Base-by-base conservation (phyloP, 1,140 invertebrate genomes). In the Epicauta chinensis region DNA sequence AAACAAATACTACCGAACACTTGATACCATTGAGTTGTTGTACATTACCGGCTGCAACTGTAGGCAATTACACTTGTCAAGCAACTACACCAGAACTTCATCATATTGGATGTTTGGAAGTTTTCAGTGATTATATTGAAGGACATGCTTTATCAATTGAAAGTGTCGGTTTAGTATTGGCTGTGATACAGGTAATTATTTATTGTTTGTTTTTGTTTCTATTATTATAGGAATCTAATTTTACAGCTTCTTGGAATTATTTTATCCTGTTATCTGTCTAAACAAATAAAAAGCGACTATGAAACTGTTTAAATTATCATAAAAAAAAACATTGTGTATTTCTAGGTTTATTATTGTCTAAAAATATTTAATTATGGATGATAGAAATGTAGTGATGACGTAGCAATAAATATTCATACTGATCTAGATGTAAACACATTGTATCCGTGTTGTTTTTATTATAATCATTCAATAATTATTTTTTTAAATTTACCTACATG, bases 1-100 rank as follows among this genome's bases (percentile, higher is more conserved):
- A 53, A 5, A 51, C 9, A 29, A 30, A 45, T 1, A 56, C 66
- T 11, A 37, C 31, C 2, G 40, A 48, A 0, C 30, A 63, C 9
- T 30, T 38, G 0, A 52, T 87, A 6, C 86, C 86, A 1, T 45
- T 80, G 0, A 79, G 77, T 35, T 89, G 86, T 63, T 89, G 86
- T 49, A 16, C 41, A 7, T 58, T 70, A 30, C 61, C 71, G 0
- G 60, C 62, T 34, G 81, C 23, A 2, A 7, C 4, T 23, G 23
- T 23, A 23, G 23, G 4, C 7, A 65, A 37, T 1, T 71, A 72
- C 37, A 67, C 45, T 11, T 83, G 81, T 55, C 59, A 16, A 3
- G 61, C 56, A 2, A 46, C 56, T 1, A 42, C 61, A 4, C 56
- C 50, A 0, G 35, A 17, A 47, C 17, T 62, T 40, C 43, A 67